These are phyloP conservation scores for Notechis scutatus DNA, from an alignment of 2,113 vertebrate species.

Conservation along the genomic window DNA sequence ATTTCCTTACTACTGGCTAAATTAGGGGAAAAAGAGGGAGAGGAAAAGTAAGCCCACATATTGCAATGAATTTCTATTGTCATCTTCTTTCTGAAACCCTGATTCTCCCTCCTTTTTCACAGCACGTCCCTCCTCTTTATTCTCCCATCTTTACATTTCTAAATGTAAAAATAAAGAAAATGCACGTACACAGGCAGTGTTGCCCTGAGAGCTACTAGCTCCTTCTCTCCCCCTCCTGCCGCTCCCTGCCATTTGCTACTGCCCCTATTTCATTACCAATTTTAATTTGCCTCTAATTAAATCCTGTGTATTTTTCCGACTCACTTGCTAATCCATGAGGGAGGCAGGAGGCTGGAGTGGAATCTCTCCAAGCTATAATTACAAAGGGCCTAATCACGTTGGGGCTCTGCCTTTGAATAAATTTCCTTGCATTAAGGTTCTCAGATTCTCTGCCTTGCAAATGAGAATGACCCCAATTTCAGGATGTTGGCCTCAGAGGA, in stretches of 20 bases:
- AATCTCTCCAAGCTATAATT: conserved; percentile 98
- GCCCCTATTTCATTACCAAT: conserved; percentile 99
- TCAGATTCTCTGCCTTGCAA: conserved; percentile 97
- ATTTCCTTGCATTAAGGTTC: conserved; percentile 87
- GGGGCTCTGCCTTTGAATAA: conserved; percentile 90
- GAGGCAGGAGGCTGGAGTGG: conserved; percentile 90
- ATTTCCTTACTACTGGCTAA: neutral
- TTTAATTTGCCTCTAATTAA: conserved; percentile 99
- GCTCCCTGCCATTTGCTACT: conserved; percentile 90
- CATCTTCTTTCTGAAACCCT: neutral
- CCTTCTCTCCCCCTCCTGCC: conserved; percentile 69
- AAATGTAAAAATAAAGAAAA: conserved; percentile 71
- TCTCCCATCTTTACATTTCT: conserved; percentile 74
- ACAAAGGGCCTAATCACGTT: conserved; percentile 98
- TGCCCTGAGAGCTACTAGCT: conserved; percentile 73
- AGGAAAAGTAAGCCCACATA: neutral
- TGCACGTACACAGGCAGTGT: conserved; percentile 67
- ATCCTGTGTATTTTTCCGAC: conserved; percentile 99
- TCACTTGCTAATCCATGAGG: conserved; percentile 96
- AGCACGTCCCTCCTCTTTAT: conserved; percentile 58
- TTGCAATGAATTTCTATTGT: neutral
- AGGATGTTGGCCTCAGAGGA: conserved; percentile 89
- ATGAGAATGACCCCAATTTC: conserved; percentile 99
- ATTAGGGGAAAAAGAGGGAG: neutral
- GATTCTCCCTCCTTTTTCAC: conserved; percentile 4